Percentiles rank a stretch among this genome's conserved stretches.
phyloP scores from a whole-genome alignment of 2,888 invertebrate genomes.

The Augiades crinisus region DNA sequence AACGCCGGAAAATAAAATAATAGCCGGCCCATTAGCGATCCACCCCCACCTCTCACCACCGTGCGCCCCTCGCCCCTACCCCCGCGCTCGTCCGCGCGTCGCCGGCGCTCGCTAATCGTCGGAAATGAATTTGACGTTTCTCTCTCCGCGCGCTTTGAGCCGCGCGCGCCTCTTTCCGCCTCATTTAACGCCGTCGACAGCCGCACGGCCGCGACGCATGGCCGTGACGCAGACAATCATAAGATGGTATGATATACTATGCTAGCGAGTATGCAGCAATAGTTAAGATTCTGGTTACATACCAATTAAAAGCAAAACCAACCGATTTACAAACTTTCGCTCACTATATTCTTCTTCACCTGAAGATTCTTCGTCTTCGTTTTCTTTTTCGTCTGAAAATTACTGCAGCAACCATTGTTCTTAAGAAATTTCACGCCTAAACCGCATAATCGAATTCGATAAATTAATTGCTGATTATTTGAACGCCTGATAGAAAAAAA shows the following conservation, averaged over 20 bases:
- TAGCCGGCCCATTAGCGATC: constrained; percentile 60
- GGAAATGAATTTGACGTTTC: constrained; percentile 52
- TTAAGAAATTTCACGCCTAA: too few species aligned
- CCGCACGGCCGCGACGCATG: constrained; percentile 23
- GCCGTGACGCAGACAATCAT: constrained; percentile 3
- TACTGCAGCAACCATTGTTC: too few species aligned
- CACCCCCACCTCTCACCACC: constrained; percentile 27
- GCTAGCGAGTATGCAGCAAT: background rate
- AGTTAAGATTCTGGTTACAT: too few species aligned
- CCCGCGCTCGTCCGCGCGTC: constrained; percentile 42
- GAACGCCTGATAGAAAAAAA: too few species aligned
- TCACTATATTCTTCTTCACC: too few species aligned
- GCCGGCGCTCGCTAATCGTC: constrained; percentile 47
- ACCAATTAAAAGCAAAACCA: too few species aligned
- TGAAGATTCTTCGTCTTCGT: too few species aligned
- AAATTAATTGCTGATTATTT: too few species aligned
- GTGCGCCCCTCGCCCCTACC: constrained; percentile 10
- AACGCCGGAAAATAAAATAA: constrained; percentile 75
- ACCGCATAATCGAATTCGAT: too few species aligned
- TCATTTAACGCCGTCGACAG: constrained; percentile 38
- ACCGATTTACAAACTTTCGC: too few species aligned
- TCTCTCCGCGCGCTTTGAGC: constrained; percentile 43
- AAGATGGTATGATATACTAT: constrained; percentile 4
- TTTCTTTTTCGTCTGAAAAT: too few species aligned
- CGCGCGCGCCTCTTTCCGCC: constrained; percentile 42